phyloP scores from a whole-genome alignment of 2,888 invertebrate genomes.

The Mimas tiliae region DNA sequence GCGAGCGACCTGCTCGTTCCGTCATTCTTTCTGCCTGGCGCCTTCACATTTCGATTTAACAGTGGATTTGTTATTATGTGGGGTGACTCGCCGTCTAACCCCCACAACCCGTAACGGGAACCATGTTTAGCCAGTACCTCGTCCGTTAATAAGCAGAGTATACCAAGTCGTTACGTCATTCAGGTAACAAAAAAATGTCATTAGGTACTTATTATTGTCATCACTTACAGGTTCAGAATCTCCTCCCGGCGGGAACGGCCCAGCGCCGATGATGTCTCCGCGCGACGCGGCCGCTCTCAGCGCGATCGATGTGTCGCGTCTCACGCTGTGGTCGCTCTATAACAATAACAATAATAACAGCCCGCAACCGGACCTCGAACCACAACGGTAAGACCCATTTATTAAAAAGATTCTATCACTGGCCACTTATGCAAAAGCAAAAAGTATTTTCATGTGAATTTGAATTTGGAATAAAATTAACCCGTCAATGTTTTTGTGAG shows the following conservation, averaged over 20 bases:
- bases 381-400: conserved; percentile 65
- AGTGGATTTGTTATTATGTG: too few relatives aligned
- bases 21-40: too few relatives aligned
- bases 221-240: conserved; percentile 68
- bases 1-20: too few relatives aligned
- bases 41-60: too few relatives aligned
- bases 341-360: conserved; percentile 89
- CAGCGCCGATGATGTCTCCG: conserved; percentile 79
- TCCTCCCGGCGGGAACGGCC: conserved; percentile 73
- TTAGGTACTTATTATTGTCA: background rate
- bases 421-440: background rate
- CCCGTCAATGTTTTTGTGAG: too few relatives aligned
- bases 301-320: conserved; percentile 90
- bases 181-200: too few relatives aligned
- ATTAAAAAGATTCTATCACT: background rate
- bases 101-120: too few relatives aligned
- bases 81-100: too few relatives aligned
- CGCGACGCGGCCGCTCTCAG: conserved; percentile 84
- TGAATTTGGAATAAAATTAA: background rate
- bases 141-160: too few relatives aligned
- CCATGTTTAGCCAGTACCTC: too few relatives aligned
- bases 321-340: conserved; percentile 93
- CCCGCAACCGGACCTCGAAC: conserved; percentile 78
- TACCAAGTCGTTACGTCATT: too few relatives aligned
- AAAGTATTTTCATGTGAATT: background rate